Percentiles rank a stretch among this genome's conserved stretches.
Conservation (phyloP, 2,888 invertebrate species). For the Habroteleia sp. region DNA sequence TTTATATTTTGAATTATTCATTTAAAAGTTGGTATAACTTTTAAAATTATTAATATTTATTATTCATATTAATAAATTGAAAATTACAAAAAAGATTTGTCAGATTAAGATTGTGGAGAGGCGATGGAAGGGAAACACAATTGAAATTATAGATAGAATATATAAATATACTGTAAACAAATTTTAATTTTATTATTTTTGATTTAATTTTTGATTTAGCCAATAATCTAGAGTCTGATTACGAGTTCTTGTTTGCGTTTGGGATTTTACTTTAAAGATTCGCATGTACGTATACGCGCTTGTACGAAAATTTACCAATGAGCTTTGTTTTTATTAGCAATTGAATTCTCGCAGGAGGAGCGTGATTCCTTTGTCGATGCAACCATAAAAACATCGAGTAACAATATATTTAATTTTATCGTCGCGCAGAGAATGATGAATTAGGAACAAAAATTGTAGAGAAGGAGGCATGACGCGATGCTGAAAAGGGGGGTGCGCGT, state of each 20-base stretch:
- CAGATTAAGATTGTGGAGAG: too few relatives aligned
- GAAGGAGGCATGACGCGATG: conserved; percentile 1
- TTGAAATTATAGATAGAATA: too few relatives aligned
- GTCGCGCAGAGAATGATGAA: conserved; percentile 29
- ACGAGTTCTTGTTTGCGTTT: conserved; percentile 17
- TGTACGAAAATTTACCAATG: conserved; percentile 36
- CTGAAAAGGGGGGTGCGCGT: conserved; percentile 33
- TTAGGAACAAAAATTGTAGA: conserved; percentile 24
- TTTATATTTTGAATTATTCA: too few relatives aligned
- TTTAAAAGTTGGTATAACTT: too few relatives aligned
- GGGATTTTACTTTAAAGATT: conserved; percentile 16
- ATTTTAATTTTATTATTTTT: too few relatives aligned
- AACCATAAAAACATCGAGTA: conserved; percentile 42
- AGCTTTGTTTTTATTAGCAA: conserved; percentile 53
- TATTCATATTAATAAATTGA: too few relatives aligned
- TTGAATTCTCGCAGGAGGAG: conserved; percentile 56
- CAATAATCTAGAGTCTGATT: too few relatives aligned
- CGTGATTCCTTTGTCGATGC: conserved; percentile 46
- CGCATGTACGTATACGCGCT: not conserved
- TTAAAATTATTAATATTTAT: too few relatives aligned
- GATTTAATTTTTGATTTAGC: too few relatives aligned
- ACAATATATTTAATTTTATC: conserved; percentile 55
- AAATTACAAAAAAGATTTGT: too few relatives aligned
- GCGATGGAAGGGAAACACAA: too few relatives aligned
- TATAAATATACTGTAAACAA: too few relatives aligned